These are phyloP conservation scores for Ostrea edulis DNA, from an alignment of 1,140 invertebrate genomes.

Conservation along the genomic window DNA sequence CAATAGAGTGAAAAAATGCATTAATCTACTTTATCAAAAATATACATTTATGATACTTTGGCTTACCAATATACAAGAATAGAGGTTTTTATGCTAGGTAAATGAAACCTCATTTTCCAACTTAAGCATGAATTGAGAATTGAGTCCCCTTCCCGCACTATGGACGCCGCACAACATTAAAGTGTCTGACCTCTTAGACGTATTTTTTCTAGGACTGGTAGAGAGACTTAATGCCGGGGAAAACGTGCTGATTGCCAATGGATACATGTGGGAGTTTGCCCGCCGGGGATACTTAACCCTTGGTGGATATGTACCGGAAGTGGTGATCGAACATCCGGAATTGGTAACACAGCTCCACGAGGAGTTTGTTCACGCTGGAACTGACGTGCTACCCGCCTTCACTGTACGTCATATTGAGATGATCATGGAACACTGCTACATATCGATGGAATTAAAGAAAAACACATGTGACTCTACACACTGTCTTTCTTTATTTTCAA, in stretches of 20 bases:
- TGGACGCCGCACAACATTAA: too few species aligned
- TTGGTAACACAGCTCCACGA: slow-evolving; percentile 61
- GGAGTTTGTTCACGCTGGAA: slow-evolving; percentile 71
- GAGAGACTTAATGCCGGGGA: slow-evolving; percentile 59
- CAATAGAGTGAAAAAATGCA: too few species aligned
- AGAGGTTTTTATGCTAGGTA: too few species aligned
- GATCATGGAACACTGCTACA: background rate
- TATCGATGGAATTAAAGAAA: background rate
- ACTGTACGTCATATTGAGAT: slow-evolving; percentile 55
- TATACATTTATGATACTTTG: too few species aligned
- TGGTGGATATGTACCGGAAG: slow-evolving; percentile 66
- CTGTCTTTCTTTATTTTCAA: background rate
- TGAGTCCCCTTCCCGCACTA: too few species aligned
- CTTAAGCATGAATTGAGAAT: too few species aligned
- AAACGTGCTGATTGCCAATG: slow-evolving; percentile 63
- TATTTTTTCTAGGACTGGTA: slow-evolving; percentile 53
- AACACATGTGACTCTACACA: background rate
- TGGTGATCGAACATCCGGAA: slow-evolving; percentile 67
- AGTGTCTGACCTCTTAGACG: too few species aligned
- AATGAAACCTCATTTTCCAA: too few species aligned
- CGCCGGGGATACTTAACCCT: slow-evolving; percentile 63
- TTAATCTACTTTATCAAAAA: too few species aligned
- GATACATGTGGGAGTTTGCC: slow-evolving; percentile 72
- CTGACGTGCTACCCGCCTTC: slow-evolving; percentile 69
- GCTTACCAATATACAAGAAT: too few species aligned